Evolutionary conservation across 2,888 invertebrate genomes (phyloP).

Genomic region (Scaptomyza parva): DNA sequence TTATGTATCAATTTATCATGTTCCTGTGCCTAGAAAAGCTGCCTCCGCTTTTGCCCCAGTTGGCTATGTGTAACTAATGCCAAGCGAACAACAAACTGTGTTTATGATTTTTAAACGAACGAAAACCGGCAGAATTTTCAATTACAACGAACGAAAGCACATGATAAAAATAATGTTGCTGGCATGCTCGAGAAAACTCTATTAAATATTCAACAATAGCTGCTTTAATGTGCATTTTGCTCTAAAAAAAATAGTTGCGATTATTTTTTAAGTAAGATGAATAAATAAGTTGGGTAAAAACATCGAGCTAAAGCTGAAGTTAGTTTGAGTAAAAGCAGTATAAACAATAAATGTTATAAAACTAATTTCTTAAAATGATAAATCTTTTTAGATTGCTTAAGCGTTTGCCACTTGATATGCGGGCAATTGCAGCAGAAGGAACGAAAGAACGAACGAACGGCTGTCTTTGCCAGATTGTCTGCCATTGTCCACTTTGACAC

Average conservation of each 20-base stretch:
- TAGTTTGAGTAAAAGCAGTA: not conserved
- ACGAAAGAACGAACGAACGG: too few relatives aligned
- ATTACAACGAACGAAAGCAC: constrained; percentile 64
- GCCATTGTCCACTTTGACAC: constrained; percentile 1
- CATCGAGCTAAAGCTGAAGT: not conserved
- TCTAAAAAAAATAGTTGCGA: not conserved
- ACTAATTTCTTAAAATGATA: not conserved
- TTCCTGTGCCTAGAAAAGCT: constrained; percentile 29
- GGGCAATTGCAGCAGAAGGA: not conserved
- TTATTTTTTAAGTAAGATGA: too few relatives aligned
- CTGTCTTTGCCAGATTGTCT: constrained; percentile 8
- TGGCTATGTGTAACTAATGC: constrained; percentile 59
- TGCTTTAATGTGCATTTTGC: not conserved
- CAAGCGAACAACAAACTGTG: constrained; percentile 53
- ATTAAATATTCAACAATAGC: constrained; percentile 59
- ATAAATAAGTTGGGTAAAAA: not conserved
- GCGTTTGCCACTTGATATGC: constrained; percentile 4
- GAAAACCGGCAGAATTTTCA: constrained; percentile 69
- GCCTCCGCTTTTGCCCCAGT: constrained; percentile 6
- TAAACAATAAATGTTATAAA: too few relatives aligned
- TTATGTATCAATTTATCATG: constrained; percentile 80
- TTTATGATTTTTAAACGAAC: constrained; percentile 58
- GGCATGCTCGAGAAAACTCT: constrained; percentile 39
- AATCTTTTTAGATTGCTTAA: not conserved
- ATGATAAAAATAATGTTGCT: constrained; percentile 44